phyloP scores from a whole-genome alignment of 2,113 vertebrate species.

The Tupaia tana region DNA sequence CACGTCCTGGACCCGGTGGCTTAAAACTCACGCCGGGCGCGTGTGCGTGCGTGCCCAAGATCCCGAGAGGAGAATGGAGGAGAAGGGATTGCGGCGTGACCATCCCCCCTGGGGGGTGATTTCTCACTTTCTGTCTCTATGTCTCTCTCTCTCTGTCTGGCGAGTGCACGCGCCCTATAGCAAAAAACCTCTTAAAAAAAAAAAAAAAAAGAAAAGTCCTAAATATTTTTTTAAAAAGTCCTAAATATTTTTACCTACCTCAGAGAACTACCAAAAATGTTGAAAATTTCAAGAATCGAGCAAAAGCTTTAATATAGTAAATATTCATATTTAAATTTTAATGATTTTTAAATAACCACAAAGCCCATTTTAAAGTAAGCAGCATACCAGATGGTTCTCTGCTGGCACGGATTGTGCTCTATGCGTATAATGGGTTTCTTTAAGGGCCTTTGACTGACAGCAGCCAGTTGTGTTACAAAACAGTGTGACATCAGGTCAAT shows the following conservation, averaged over 20 bases:
- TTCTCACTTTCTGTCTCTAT: too few species aligned
- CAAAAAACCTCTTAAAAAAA: too few species aligned
- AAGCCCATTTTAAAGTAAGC: conserved; percentile 44
- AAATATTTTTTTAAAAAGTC: neutral
- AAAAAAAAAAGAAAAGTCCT: too few species aligned
- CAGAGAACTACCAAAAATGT: neutral
- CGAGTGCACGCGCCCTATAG: too few species aligned
- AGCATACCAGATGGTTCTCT: conserved; percentile 45
- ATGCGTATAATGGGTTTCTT: conserved; percentile 23
- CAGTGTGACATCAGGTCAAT: conserved; percentile 69
- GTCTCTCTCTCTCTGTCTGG: too few species aligned
- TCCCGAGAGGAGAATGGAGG: too few species aligned
- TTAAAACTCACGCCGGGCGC: too few species aligned
- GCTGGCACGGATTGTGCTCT: conserved; percentile 40
- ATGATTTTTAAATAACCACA: conserved; percentile 61
- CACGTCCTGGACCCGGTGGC: too few species aligned
- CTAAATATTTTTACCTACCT: conserved; percentile 3
- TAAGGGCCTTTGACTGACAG: conserved; percentile 63
- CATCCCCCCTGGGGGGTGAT: too few species aligned
- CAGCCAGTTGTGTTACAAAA: conserved; percentile 68
- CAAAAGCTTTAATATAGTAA: conserved; percentile 6
- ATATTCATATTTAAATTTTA: conserved; percentile 52
- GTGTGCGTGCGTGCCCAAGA: too few species aligned
- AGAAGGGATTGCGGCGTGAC: too few species aligned
- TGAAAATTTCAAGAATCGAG: neutral